Conservation (phyloP, 2,797 vertebrate species). For the Gadopsis marmoratus region DNA sequence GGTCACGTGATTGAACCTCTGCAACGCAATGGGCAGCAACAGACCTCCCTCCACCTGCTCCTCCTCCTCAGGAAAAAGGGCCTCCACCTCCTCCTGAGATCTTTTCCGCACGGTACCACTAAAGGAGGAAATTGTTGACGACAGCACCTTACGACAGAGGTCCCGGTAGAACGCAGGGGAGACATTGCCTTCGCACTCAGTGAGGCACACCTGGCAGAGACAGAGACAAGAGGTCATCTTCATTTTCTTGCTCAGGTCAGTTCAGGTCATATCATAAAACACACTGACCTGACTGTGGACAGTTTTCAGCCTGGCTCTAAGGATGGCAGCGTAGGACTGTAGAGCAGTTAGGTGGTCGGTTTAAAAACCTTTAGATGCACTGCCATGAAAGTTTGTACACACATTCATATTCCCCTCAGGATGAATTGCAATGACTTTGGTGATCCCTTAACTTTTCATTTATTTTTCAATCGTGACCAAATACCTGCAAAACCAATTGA, state of each 20-base stretch:
- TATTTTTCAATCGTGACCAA: no score
- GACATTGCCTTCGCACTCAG: conserved; percentile 88
- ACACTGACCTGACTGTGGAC: background rate
- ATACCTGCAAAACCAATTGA: no score
- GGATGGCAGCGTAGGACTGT: background rate
- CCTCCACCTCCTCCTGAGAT: conserved; percentile 82
- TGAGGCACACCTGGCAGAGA: conserved; percentile 88
- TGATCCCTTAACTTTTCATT: background rate
- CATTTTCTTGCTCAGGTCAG: background rate
- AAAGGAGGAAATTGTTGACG: conserved; percentile 63
- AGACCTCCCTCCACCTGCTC: conserved; percentile 72
- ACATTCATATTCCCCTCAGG: background rate
- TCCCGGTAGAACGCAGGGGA: conserved; percentile 88
- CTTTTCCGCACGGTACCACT: conserved; percentile 75
- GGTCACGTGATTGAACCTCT: conserved; percentile 79
- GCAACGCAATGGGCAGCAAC: conserved; percentile 74
- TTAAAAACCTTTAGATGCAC: background rate
- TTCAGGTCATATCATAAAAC: background rate
- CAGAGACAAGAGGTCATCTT: conserved; percentile 20
- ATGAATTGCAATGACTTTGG: background rate
- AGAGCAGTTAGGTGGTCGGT: background rate
- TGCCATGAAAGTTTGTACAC: no score
- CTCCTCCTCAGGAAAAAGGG: conserved; percentile 75
- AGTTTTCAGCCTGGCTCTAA: background rate
- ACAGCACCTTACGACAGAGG: conserved; percentile 82